A percentile compares a stretch with the other conserved stretches of the same genome.
phyloP scores from a whole-genome alignment of 2,888 invertebrate genomes.

The Chrysina gloriosa region DNA sequence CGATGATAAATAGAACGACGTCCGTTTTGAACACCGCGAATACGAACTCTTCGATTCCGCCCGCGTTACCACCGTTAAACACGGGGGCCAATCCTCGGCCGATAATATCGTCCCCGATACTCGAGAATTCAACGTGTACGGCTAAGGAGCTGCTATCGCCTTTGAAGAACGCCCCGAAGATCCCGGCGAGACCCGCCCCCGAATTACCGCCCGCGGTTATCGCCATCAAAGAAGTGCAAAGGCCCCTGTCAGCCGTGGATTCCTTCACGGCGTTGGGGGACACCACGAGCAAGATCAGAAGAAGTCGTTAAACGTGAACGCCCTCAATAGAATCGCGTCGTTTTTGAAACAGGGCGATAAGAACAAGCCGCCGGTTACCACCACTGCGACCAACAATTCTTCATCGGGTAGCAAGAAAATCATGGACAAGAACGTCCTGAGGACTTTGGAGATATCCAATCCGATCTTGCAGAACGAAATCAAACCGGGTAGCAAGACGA shows the following conservation, averaged over 20 bases:
- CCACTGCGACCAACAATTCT: constrained; percentile 69
- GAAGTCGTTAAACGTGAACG: constrained; percentile 69
- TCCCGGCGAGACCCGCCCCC: constrained; percentile 73
- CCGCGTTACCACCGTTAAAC: constrained; percentile 74
- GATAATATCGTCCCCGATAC: constrained; percentile 83
- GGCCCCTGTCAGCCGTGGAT: constrained; percentile 67
- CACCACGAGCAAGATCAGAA: constrained; percentile 63
- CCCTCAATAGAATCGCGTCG: constrained; percentile 79
- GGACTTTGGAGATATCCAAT: constrained; percentile 84
- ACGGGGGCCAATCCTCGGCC: constrained; percentile 75
- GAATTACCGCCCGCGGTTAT: constrained; percentile 60
- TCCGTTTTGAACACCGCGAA: constrained; percentile 63
- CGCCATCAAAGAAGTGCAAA: constrained; percentile 60
- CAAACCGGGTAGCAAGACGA: constrained; percentile 70
- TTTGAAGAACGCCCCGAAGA: constrained; percentile 70
- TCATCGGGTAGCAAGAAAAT: constrained; percentile 73
- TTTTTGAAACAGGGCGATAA: constrained; percentile 76
- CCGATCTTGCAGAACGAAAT: constrained; percentile 82
- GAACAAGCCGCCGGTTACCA: constrained; percentile 61
- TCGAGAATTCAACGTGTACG: constrained; percentile 84
- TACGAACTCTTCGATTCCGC: constrained; percentile 58
- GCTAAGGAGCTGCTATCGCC: constrained; percentile 79
- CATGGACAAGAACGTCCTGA: constrained; percentile 77
- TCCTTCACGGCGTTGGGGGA: constrained; percentile 60
- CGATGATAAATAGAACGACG: constrained; percentile 8